Evolutionary conservation across 2,113 vertebrate genomes (phyloP), one percentile per base, ranked within the genome.

Genomic region (Leptobrachium leishanense): DNA sequence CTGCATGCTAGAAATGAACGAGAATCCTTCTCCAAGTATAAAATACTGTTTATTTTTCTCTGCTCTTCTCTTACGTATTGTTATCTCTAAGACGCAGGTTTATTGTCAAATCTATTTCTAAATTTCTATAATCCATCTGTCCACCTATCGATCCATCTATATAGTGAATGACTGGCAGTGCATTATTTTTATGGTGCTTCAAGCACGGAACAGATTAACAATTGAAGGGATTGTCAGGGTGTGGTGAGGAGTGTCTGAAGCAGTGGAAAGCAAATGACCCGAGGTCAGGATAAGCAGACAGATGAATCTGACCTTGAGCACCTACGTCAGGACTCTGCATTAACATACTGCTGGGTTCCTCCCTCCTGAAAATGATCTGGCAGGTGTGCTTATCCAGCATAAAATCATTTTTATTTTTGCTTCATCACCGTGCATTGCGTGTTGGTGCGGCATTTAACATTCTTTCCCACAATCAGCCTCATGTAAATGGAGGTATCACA

Each of bases 351-450:
- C 68, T 13, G n/a, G 64, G 75, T 76, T 76, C 59, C 74, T 2
- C 79, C 84, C 82, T 68, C 72, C 82, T 85, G 81, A 88, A 87
- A 75, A 1, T 0, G 3, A 77, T 43, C 84, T 41, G 39, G 75
- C 75, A 46, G n/a, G 74, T 84, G 87, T 84, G 78, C 82, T 88
- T 87, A 82, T 67, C 78, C 80, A 11, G 79, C 82, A 54, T 75
- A 84, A 79, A 85, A 75, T 0, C 64, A 20, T 72, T 77, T 12
- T 84, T 79, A 84, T 84, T 79, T 81, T 20, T 43, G 77, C 73
- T 63, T 0, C 84, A 74, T 79, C 74, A 39, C 42, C 53, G 2
- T 0, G 0, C 84, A 77, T 82, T 84, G 64, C 68, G 79, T 44
- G 53, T 70, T 74, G 79, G 63, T 81, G 65, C 15, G 70, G 63